These are phyloP conservation scores for Melopsittacus undulatus DNA, from an alignment of 2,797 vertebrate species.

Conservation along the genomic window DNA sequence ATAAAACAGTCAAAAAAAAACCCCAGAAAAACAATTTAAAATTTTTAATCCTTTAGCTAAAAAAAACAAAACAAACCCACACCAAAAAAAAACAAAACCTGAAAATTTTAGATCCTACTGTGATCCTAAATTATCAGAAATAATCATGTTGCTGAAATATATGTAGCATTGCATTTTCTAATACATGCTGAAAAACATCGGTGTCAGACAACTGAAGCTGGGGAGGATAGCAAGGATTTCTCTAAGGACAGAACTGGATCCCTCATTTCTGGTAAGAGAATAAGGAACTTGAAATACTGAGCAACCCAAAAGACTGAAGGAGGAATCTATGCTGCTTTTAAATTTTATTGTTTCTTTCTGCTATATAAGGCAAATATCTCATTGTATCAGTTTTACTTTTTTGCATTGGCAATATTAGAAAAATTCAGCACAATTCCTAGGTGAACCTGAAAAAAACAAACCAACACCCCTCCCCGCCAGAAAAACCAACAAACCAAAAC, in stretches of 20 bases:
- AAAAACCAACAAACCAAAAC: accelerated
- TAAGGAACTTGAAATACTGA: not conserved
- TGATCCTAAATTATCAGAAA: not conserved
- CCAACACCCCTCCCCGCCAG: too few relatives aligned
- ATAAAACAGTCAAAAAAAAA: not conserved
- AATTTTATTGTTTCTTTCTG: not conserved
- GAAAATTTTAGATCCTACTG: not conserved
- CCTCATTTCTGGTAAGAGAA: not conserved
- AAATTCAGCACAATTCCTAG: not conserved
- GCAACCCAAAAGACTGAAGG: not conserved
- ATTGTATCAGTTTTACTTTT: not conserved
- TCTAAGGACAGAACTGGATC: not conserved
- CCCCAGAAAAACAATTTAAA: not conserved
- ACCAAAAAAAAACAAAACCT: not conserved
- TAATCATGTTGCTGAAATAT: not conserved
- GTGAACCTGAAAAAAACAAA: not conserved
- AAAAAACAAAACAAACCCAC: not conserved
- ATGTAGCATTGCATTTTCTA: not conserved
- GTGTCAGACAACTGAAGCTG: not conserved
- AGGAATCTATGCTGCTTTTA: not conserved
- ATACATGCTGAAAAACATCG: not conserved
- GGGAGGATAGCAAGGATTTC: too few relatives aligned
- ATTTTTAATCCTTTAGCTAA: not conserved
- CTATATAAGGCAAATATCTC: not conserved
- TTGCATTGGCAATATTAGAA: not conserved